A percentile compares a stretch with the other conserved stretches of the same genome.
Evolutionary conservation across 2,113 vertebrate genomes (phyloP).

Genomic region (Uropsilus gracilis): DNA sequence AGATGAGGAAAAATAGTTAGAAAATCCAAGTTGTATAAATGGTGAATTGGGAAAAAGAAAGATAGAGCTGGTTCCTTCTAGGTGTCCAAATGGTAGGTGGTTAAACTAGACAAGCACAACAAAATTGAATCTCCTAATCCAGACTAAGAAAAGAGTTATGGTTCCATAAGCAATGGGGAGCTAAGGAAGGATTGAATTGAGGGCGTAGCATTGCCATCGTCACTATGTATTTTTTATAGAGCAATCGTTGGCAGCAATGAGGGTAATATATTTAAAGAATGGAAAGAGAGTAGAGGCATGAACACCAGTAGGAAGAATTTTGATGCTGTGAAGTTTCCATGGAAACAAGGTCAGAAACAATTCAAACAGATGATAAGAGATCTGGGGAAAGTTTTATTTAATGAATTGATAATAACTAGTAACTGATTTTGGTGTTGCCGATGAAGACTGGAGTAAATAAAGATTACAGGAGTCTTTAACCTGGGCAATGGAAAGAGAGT

Average conservation of each 20-base stretch:
- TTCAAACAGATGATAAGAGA: background rate
- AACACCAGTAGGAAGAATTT: background rate
- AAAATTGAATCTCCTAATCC: background rate
- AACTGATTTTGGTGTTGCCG: background rate
- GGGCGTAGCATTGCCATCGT: background rate
- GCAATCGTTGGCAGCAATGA: background rate
- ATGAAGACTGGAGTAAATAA: background rate
- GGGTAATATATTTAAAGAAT: background rate
- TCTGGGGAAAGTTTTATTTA: background rate
- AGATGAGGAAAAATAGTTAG: background rate
- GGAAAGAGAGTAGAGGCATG: background rate
- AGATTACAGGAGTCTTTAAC: background rate
- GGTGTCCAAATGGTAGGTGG: background rate
- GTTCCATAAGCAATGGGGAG: background rate
- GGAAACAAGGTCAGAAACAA: background rate
- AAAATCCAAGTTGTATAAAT: background rate
- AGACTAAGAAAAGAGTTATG: background rate
- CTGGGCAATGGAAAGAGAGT: background rate
- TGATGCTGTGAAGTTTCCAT: background rate
- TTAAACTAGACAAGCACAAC: background rate
- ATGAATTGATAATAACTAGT: background rate
- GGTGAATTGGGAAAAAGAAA: background rate
- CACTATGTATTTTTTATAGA: background rate
- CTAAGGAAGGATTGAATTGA: background rate
- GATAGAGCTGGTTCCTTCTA: background rate